A percentile compares a stretch with the other conserved stretches of the same genome.
These are phyloP conservation scores for Bugulina stolonifera DNA, from an alignment of 2,888 invertebrate species.

Conservation along the genomic window DNA sequence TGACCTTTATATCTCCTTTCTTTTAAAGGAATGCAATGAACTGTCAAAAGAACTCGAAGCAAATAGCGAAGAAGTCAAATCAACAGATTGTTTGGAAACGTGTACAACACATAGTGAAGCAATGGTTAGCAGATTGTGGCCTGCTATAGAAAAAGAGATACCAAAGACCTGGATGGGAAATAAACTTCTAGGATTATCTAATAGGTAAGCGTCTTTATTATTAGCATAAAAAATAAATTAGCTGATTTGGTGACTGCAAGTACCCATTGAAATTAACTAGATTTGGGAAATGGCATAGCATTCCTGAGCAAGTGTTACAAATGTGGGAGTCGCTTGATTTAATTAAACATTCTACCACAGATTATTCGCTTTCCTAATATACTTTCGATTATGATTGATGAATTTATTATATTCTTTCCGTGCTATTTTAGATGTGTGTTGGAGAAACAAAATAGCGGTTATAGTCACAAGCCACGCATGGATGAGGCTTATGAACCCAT, in stretches of 20 bases:
- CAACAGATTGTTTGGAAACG: background rate
- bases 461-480: constrained; percentile 9
- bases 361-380: no score
- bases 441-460: background rate
- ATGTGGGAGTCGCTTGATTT: background rate
- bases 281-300: background rate
- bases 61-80: background rate
- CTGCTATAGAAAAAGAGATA: constrained; percentile 4
- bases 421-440: background rate
- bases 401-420: background rate
- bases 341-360: background rate
- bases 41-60: background rate
- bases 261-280: no score
- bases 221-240: no score
- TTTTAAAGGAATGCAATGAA: constrained; percentile 11
- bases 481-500: constrained; percentile 24
- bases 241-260: no score
- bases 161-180: constrained; percentile 24
- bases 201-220: constrained; percentile 1
- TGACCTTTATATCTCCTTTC: background rate
- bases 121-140: constrained; percentile 19
- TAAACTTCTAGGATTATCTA: constrained; percentile 11
- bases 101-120: constrained; percentile 16
- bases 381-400: background rate
- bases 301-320: background rate